Base-by-base conservation (phyloP, 2,888 invertebrate genomes). In the Eucera pruinosa region DNA sequence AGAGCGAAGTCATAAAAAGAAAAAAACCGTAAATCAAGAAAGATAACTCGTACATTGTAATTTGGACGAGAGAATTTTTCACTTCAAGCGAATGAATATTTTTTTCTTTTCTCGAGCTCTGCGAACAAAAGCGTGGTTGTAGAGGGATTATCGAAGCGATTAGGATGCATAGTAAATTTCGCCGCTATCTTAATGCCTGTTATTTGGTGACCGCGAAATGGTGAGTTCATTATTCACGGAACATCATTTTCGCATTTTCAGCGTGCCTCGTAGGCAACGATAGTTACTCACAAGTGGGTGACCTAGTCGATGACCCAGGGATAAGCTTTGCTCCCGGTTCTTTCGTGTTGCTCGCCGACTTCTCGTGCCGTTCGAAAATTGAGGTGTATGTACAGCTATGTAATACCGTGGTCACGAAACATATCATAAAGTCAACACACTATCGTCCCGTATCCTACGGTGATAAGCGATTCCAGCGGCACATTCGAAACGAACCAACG, bases 251-350 rank as follows among this genome's bases (percentile, higher is more conserved):
- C 52, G 36, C 20, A 41, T 75, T 47, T n/a, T 62, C 13, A 3
- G 13, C 33, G 36, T 33, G 71, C 15, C 69, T 45, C 45, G 61
- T 27, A 45, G 27, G n/a, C n/a, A 33, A 47, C 62, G 57, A 78
- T 68, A 41, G 62, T 61, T 62, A 43, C 58, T 64, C 45, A 48
- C 78, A 78, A 77, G 66, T 78, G 71, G 78, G 78, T 78, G 78
- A 77, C 78, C 67, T 71, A 79, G 72, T 69, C 65, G 79, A 80
- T 78, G 79, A 80, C 69, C 78, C 78, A 73, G 52, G 60, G 79
- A 80, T 80, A 80, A 78, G 78, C 78, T 60, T 57, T 52, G 65
- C 52, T 25, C 27, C 36, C 23, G 61, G 58, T 62, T 64, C 66
- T 73, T 78, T 78, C 79, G 71, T 54, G 67, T 30, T 57, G 9